These are phyloP conservation scores for Eueides isabella DNA, from an alignment of 1,140 invertebrate species.

Conservation along the genomic window DNA sequence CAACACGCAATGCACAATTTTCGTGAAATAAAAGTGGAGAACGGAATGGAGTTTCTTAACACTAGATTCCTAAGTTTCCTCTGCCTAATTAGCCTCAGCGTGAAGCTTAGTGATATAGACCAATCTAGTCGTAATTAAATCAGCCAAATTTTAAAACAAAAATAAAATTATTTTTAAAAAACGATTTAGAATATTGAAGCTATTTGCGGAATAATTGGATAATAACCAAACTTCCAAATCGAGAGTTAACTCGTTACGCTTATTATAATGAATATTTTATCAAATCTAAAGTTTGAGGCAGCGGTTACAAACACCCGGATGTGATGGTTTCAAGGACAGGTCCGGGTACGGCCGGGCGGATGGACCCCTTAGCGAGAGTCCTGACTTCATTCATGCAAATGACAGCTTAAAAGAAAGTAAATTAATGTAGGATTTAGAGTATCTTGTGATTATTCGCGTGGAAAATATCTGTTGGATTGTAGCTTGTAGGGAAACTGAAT, in stretches of 20 bases:
- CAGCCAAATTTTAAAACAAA: not conserved
- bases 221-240: conserved; percentile 5
- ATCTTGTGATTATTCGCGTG: conserved; percentile 38
- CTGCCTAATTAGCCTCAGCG: no score
- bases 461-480: conserved; percentile 36
- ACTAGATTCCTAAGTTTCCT: no score
- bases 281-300: conserved; percentile 9
- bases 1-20: no score
- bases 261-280: conserved; percentile 9
- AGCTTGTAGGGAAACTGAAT: conserved; percentile 14
- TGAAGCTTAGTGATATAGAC: no score
- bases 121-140: not conserved
- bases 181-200: not conserved
- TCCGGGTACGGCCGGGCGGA: conserved; percentile 30
- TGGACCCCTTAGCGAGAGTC: conserved; percentile 25
- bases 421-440: conserved; percentile 28
- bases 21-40: no score
- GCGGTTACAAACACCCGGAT: conserved; percentile 24
- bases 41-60: no score
- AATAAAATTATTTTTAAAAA: not conserved
- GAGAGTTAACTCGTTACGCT: not conserved
- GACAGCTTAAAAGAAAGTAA: conserved; percentile 39
- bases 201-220: conserved; percentile 7
- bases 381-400: conserved; percentile 31
- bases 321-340: conserved; percentile 27